Conservation (phyloP, 2,888 invertebrate genomes). For the Lomographa bimaculata region DNA sequence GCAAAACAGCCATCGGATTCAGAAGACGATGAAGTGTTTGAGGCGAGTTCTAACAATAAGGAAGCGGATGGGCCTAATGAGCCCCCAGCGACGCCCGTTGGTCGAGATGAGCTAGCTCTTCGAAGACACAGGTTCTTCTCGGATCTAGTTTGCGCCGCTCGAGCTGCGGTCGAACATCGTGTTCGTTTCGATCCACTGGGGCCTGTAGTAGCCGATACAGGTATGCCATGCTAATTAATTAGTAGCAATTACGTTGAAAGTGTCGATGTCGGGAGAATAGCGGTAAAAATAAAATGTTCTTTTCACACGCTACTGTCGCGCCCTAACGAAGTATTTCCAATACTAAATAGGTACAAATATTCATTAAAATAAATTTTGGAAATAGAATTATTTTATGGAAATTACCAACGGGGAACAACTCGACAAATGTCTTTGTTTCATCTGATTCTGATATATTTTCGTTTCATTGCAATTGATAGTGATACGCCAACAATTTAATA, state of each 20-base stretch:
- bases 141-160: conserved; percentile 88
- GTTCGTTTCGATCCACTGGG: conserved; percentile 90
- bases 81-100: conserved; percentile 90
- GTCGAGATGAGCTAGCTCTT: conserved; percentile 90
- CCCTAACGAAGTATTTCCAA: neutral
- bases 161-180: conserved; percentile 88
- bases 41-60: conserved; percentile 61
- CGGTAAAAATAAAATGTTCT: conserved; percentile 8
- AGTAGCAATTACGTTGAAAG: conserved; percentile 12
- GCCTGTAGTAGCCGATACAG: conserved; percentile 84
- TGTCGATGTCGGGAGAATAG: neutral
- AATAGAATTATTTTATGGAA: no score
- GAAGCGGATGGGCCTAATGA: conserved; percentile 82
- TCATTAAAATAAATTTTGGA: no score
- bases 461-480: no score
- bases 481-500: no score
- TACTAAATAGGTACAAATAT: neutral
- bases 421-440: no score
- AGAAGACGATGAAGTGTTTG: conserved; percentile 86
- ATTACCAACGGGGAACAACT: no score
- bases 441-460: no score
- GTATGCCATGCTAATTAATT: conserved; percentile 62
- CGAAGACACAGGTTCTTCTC: conserved; percentile 91
- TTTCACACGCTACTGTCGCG: conserved; percentile 4
- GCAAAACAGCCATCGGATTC: conserved; percentile 54